Conservation (phyloP, 2,888 invertebrate genomes). For the Synanthedon myopaeformis region DNA sequence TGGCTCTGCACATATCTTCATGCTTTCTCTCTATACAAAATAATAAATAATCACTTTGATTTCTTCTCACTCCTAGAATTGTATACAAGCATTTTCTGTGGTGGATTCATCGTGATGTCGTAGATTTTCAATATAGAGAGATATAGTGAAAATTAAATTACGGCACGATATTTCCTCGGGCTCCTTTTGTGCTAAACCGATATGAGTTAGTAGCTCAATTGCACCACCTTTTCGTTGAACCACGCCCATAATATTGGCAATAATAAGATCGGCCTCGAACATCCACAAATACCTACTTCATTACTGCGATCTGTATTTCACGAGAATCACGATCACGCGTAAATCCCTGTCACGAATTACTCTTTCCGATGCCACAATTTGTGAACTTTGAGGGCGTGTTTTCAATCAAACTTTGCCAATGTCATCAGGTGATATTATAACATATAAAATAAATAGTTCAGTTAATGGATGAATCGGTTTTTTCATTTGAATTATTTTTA, state of each 20-base stretch:
- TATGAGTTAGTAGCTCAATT: background rate
- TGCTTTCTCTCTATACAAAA: no score
- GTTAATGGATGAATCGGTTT: no score
- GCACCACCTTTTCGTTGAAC: conserved; percentile 8
- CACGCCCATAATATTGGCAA: conserved; percentile 13
- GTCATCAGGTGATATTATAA: background rate
- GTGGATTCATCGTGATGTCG: no score
- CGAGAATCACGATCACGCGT: conserved; percentile 25
- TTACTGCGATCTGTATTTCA: conserved; percentile 27
- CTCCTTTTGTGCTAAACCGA: no score
- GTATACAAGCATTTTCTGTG: no score
- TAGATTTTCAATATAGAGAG: no score
- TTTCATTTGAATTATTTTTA: no score
- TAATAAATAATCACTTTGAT: no score
- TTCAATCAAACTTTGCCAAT: background rate
- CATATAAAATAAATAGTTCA: no score
- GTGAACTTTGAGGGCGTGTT: background rate
- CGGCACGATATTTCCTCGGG: background rate
- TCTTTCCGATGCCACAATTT: background rate
- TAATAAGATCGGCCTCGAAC: conserved; percentile 15
- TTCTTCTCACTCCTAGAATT: no score
- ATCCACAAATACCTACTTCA: conserved; percentile 8
- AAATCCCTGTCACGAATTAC: conserved; percentile 7
- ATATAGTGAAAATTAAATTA: no score
- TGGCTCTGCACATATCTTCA: no score